Evolutionary conservation across 2,888 invertebrate genomes (phyloP), one percentile per base, ranked within the genome.

Genomic region (Acrobeloides nanus): DNA sequence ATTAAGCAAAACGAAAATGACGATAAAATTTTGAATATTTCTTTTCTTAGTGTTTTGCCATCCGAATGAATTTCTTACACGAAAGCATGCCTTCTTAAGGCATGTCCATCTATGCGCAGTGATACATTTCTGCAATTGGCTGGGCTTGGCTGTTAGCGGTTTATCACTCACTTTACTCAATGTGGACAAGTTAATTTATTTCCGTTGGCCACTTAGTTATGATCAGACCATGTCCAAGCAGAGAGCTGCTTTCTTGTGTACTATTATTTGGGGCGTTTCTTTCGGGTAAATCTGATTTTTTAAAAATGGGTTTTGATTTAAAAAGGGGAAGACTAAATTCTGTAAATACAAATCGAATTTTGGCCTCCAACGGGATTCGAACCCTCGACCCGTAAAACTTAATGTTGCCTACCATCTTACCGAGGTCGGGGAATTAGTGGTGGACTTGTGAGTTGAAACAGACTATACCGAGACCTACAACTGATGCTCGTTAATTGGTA

Each of bases 141-240:
- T 66, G 31, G 69, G 69, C n/a, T 46, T 69, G 8, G 69, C 69
- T 7, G 68, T 69, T 10, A 67, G 68, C 7, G 71, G 71, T 8
- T 59, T 71, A 20, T 72, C 72, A 5, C 51, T 71, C 17, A 71
- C 71, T 4, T 53, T 71, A 48, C 59, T 71, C 10, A 71, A 71
- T 38, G 59, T 71, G 25, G 71, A 71, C 48, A 71, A 71, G 62
- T 52, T 71, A 31, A 72, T 71, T 29, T 71, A 66, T 48, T 71
- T 72, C 52, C 68, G 64, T 23, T 71, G 71, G 71, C 71, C 71
- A 3, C 48, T 70, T 15, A 55, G 59, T 31, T 71, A 71, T 40
- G 71, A 71, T 42, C 52, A 66, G 35, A 58, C 72, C n/a, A 71
- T 71, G 71, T 68, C 70, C 21, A 72, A 72, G 46, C 49, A 58